Conservation (phyloP, 2,113 vertebrate genomes). For the Pluvianellus socialis region DNA sequence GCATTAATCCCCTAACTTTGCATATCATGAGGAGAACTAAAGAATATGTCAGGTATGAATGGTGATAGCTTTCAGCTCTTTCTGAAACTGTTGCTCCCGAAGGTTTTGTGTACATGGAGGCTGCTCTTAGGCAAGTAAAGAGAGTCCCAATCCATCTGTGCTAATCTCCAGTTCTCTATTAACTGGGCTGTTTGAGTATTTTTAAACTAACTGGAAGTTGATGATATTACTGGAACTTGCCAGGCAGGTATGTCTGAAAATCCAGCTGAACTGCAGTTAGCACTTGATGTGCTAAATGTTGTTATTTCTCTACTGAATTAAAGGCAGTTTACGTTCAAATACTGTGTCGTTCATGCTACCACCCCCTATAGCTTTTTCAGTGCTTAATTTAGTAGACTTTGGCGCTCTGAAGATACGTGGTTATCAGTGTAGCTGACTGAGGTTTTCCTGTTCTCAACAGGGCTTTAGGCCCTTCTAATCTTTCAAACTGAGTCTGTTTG, state of each 20-base stretch:
- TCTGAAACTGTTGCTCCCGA: neutral
- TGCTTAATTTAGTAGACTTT: neutral
- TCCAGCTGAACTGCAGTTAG: neutral
- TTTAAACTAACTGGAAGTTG: neutral
- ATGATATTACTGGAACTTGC: neutral
- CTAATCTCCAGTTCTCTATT: neutral
- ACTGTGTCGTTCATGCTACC: neutral
- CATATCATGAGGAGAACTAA: constrained; percentile 99
- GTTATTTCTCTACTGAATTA: neutral
- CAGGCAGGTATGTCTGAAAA: neutral
- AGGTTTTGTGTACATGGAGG: neutral
- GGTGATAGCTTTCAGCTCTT: neutral
- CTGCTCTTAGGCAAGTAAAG: neutral
- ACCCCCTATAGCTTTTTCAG: neutral
- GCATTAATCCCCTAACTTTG: constrained; percentile 95
- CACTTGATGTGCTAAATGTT: neutral
- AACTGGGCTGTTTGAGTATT: neutral
- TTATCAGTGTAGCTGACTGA: neutral
- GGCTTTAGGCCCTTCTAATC: neutral
- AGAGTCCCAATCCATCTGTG: neutral
- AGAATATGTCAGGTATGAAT: constrained; percentile 93
- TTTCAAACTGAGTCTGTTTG: neutral
- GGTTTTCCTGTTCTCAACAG: neutral
- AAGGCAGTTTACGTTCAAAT: neutral
- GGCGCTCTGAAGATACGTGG: neutral